Evolutionary conservation across 2,888 invertebrate genomes (phyloP).

Genomic region (Drosophila glabriapex): DNA sequence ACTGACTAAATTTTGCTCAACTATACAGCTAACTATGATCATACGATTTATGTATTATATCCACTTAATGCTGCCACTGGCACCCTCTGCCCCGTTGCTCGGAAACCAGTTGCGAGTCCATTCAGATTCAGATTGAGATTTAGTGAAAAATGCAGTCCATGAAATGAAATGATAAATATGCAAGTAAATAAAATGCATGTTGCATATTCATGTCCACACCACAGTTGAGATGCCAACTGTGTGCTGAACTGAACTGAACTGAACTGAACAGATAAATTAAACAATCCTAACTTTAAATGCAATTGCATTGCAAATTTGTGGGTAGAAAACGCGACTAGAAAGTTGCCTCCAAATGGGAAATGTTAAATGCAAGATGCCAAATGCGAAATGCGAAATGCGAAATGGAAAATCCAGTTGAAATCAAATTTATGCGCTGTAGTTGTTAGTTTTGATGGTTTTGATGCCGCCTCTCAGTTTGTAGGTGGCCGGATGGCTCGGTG

Average conservation of each 20-base stretch:
- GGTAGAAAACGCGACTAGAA: slow-evolving; percentile 58
- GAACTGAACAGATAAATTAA: slow-evolving; percentile 75
- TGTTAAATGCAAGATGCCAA: slow-evolving; percentile 31
- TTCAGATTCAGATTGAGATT: slow-evolving; percentile 35
- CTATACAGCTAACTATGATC: slow-evolving; percentile 45
- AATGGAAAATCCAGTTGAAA: slow-evolving; percentile 26
- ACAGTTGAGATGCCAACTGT: slow-evolving; percentile 69
- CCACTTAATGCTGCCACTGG: background rate
- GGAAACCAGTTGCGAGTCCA: slow-evolving; percentile 41
- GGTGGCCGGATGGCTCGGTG: too few species aligned
- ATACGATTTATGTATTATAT: slow-evolving; percentile 44
- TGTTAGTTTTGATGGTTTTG: slow-evolving; percentile 79
- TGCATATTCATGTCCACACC: slow-evolving; percentile 50
- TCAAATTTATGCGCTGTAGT: slow-evolving; percentile 72
- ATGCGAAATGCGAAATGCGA: slow-evolving; percentile 33
- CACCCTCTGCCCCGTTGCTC: background rate
- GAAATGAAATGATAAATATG: slow-evolving; percentile 36
- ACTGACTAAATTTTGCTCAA: slow-evolving; percentile 35
- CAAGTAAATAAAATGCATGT: slow-evolving; percentile 59
- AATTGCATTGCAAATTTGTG: slow-evolving; percentile 75
- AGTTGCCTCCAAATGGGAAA: slow-evolving; percentile 49
- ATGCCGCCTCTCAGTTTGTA: slow-evolving; percentile 60
- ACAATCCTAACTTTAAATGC: slow-evolving; percentile 58
- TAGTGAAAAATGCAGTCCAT: slow-evolving; percentile 45
- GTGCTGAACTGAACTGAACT: slow-evolving; percentile 61